Percentiles rank a stretch among this genome's conserved stretches.
phyloP scores from a whole-genome alignment of 1,140 invertebrate species.

The Carposina sasakii region DNA sequence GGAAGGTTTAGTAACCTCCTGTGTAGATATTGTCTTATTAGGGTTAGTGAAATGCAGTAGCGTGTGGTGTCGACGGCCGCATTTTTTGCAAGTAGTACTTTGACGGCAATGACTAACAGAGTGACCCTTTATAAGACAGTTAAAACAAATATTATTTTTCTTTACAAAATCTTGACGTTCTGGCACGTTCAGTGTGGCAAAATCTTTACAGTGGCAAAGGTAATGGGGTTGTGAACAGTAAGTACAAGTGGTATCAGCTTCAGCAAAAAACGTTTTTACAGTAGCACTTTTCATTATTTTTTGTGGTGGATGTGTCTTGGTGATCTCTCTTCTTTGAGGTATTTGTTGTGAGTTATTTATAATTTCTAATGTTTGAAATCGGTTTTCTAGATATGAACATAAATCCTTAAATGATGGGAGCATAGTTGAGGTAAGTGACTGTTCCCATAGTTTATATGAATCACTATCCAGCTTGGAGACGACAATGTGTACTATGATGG shows the following conservation, averaged over 20 bases:
- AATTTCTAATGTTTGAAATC: slow-evolving; percentile 10
- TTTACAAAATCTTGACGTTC: slow-evolving; percentile 23
- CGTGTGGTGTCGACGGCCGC: slow-evolving; percentile 12
- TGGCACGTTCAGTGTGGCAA: slow-evolving; percentile 6
- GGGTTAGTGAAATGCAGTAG: slow-evolving; percentile 2
- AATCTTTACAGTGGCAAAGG: slow-evolving; percentile 28
- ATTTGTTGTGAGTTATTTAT: background rate
- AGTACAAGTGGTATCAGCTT: slow-evolving; percentile 9
- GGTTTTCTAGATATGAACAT: slow-evolving; percentile 12
- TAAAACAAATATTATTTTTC: slow-evolving; percentile 20
- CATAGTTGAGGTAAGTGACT: slow-evolving; percentile 8
- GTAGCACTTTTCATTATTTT: background rate
- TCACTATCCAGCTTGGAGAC: slow-evolving; percentile 23
- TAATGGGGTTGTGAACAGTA: slow-evolving; percentile 22
- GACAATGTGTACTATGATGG: slow-evolving; percentile 12
- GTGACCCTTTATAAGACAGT: slow-evolving; percentile 22
- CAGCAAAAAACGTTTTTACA: slow-evolving; percentile 4
- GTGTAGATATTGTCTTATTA: background rate
- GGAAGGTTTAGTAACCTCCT: background rate
- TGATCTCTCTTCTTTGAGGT: background rate
- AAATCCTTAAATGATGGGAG: slow-evolving; percentile 14
- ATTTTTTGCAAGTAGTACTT: slow-evolving; percentile 10
- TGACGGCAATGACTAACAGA: slow-evolving; percentile 8
- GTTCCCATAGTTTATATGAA: slow-evolving; percentile 21
- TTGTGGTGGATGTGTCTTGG: background rate